Evolutionary conservation across 2,797 vertebrate species (phyloP).

Genomic region (Otolemur crassicaudatus): DNA sequence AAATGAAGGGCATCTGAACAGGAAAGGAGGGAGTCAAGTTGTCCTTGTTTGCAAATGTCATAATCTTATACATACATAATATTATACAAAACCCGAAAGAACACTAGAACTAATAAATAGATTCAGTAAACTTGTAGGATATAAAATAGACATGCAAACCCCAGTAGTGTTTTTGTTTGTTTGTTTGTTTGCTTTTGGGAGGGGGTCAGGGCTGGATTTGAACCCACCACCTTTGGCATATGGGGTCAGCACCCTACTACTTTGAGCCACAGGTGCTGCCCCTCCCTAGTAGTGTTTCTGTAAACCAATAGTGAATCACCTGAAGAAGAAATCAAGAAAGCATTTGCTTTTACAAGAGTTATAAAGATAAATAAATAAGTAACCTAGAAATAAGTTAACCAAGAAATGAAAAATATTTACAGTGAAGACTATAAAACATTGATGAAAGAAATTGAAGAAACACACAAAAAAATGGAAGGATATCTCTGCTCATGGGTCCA

Average conservation of each 20-base stretch:
- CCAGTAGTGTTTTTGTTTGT: background rate
- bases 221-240: too few relatives aligned
- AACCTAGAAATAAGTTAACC: background rate
- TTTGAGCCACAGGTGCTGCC: too few relatives aligned
- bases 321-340: background rate
- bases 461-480: background rate
- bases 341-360: background rate
- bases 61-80: background rate
- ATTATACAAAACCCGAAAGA: background rate
- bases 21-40: background rate
- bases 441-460: background rate
- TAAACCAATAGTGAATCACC: background rate
- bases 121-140: background rate
- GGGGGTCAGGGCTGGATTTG: too few relatives aligned
- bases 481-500: background rate
- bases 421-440: background rate
- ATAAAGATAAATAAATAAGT: background rate
- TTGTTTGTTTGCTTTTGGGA: too few relatives aligned
- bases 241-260: too few relatives aligned
- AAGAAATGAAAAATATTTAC: background rate
- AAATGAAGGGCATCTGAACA: background rate
- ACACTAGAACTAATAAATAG: background rate
- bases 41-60: background rate
- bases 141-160: background rate
- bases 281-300: background rate